Evolutionary conservation across 1,140 invertebrate genomes (phyloP).

Genomic region (Drosophila sp.): DNA sequence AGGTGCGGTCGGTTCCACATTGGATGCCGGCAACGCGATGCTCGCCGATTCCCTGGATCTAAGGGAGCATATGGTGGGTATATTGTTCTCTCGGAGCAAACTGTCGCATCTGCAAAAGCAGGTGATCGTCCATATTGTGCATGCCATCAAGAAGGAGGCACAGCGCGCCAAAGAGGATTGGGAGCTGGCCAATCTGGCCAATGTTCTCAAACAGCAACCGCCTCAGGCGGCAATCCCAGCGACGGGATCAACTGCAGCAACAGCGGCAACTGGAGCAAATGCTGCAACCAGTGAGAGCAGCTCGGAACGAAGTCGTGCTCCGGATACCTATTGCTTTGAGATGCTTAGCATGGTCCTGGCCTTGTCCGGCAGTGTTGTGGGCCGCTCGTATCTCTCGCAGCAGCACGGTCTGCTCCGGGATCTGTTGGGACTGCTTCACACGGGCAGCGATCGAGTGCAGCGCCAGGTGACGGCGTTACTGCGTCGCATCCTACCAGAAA

Average conservation of each 20-base stretch:
- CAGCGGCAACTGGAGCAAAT: too few species aligned
- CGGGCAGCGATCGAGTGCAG: slow-evolving; percentile 96
- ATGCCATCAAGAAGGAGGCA: slow-evolving; percentile 95
- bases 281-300: slow-evolving; percentile 62
- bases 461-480: slow-evolving; percentile 94
- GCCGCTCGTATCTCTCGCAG: slow-evolving; percentile 94
- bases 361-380: slow-evolving; percentile 96
- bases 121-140: slow-evolving; percentile 96
- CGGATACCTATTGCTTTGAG: slow-evolving; percentile 98
- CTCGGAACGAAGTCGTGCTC: slow-evolving; percentile 85
- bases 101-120: slow-evolving; percentile 97
- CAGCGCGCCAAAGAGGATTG: slow-evolving; percentile 94
- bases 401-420: slow-evolving; percentile 93
- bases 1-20: slow-evolving; percentile 34
- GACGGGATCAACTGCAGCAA: background rate
- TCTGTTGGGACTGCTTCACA: slow-evolving; percentile 94
- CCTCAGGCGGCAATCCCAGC: background rate
- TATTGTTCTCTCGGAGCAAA: slow-evolving; percentile 97
- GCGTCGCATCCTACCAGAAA: slow-evolving; percentile 93
- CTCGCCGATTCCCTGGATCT: slow-evolving; percentile 88
- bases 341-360: slow-evolving; percentile 97
- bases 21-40: slow-evolving; percentile 55
- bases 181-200: slow-evolving; percentile 87
- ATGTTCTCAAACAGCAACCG: slow-evolving; percentile 75
- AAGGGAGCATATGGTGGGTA: slow-evolving; percentile 98